Percentiles rank a stretch among this genome's conserved stretches.
Evolutionary conservation across 23 tunicate species (phyloP).

Genomic region (Diplosoma virens): DNA sequence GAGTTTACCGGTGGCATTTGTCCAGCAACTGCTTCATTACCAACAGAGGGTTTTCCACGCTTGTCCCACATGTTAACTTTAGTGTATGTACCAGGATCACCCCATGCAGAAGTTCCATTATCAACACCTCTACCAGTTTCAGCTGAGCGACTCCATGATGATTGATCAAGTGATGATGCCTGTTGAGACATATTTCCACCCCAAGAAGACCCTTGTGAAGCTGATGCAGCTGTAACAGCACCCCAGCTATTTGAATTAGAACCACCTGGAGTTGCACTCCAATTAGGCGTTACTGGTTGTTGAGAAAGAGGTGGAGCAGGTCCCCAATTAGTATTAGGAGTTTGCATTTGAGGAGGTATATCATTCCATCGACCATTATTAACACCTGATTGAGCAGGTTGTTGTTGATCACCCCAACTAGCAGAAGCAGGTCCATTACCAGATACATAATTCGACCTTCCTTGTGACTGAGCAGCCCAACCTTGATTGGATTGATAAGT

Average conservation of each 20-base stretch:
- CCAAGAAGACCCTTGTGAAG: constrained; percentile 41
- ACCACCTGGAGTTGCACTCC: constrained; percentile 48
- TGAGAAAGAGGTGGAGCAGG: constrained; percentile 52
- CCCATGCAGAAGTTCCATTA: constrained; percentile 93
- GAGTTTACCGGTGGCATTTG: constrained; percentile 21
- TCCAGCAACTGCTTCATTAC: constrained; percentile 20
- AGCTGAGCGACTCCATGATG: constrained; percentile 10
- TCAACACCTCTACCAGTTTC: constrained; percentile 53
- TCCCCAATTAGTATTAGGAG: constrained; percentile 37
- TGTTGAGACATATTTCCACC: constrained; percentile 42
- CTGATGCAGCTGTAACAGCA: constrained; percentile 16
- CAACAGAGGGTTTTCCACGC: constrained; percentile 2
- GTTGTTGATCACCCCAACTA: constrained; percentile 57
- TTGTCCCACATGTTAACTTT: constrained; percentile 91
- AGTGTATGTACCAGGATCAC: constrained; percentile 72
- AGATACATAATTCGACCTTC: constrained; percentile 28
- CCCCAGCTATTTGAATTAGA: constrained; percentile 54
- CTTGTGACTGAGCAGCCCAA: constrained; percentile 37
- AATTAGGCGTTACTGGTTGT: constrained; percentile 6
- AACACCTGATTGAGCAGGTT: background rate
- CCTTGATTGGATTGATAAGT: constrained; percentile 5
- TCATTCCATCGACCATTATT: constrained; percentile 70
- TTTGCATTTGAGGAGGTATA: constrained; percentile 33
- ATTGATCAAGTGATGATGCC: constrained; percentile 38
- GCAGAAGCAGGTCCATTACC: constrained; percentile 34